Evolutionary conservation across 2,797 vertebrate genomes (phyloP).

Genomic region (Pantherophis vulpinus): DNA sequence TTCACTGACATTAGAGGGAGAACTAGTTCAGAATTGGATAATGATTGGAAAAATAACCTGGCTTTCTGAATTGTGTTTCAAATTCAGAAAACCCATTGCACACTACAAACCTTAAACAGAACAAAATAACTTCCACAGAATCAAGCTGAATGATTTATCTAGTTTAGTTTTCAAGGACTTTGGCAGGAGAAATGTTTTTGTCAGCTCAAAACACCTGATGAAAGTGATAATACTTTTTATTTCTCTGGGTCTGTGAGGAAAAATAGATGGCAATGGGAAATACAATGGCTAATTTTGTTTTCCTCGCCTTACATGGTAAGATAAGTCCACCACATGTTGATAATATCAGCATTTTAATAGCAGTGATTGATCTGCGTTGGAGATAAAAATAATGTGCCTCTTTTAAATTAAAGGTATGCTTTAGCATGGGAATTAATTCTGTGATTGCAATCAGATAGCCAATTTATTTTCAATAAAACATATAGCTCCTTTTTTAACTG

Average conservation of each 20-base stretch:
- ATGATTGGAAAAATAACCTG: background rate
- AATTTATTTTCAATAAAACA: constrained; percentile 29
- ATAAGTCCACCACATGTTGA: constrained; percentile 44
- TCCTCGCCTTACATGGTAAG: constrained; percentile 25
- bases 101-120: background rate
- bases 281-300: constrained; percentile 46
- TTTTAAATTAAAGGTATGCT: constrained; percentile 46
- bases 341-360: constrained; percentile 58
- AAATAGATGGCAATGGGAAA: constrained; percentile 28
- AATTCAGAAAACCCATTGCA: background rate
- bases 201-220: background rate
- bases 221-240: constrained; percentile 15
- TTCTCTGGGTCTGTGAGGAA: constrained; percentile 46
- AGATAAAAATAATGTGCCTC: constrained; percentile 41
- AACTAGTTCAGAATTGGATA: background rate
- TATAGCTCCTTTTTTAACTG: constrained; percentile 8
- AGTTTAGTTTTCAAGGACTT: background rate
- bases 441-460: constrained; percentile 10
- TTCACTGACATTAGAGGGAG: background rate
- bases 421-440: constrained; percentile 40
- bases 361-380: constrained; percentile 48
- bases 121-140: background rate
- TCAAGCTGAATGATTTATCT: constrained; percentile 25
- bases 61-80: background rate
- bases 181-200: constrained; percentile 10